These are phyloP conservation scores for Coryphaenoides rupestris DNA, from an alignment of 2,113 vertebrate genomes.

Conservation along the genomic window DNA sequence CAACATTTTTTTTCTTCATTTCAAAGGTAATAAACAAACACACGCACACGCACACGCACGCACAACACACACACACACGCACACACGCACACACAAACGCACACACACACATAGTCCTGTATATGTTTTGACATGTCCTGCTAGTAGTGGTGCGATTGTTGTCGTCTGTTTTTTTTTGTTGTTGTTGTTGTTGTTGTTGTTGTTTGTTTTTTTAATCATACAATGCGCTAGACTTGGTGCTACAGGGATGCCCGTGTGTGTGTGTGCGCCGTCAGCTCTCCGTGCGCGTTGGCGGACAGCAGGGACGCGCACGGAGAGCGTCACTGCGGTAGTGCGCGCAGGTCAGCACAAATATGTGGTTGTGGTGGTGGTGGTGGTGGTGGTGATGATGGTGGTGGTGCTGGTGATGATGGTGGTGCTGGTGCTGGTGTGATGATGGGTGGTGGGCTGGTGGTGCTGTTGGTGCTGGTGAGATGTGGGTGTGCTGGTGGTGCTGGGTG, in stretches of 20 bases:
- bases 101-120: too few relatives aligned
- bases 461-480: constrained; percentile 54
- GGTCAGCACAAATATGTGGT: constrained; percentile 21
- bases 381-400: constrained; percentile 55
- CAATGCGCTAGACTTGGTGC: not conserved
- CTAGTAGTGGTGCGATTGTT: constrained; percentile 25
- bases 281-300: too few relatives aligned
- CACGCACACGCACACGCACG: too few relatives aligned
- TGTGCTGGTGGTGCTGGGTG: constrained; percentile 50
- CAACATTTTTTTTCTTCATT: constrained; percentile 58
- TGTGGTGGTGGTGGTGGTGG: constrained; percentile 55
- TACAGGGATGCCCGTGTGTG: constrained; percentile 18
- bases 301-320: too few relatives aligned
- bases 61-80: too few relatives aligned
- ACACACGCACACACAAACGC: too few relatives aligned
- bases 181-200: too few relatives aligned
- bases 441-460: too few relatives aligned
- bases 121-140: constrained; percentile 2
- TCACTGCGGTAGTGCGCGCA: constrained; percentile 12
- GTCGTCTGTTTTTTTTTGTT: constrained; percentile 15
- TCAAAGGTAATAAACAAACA: constrained; percentile 65
- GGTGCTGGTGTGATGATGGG: constrained; percentile 45
- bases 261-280: constrained; percentile 50
- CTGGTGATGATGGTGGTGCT: constrained; percentile 54
- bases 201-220: too few relatives aligned